phyloP scores from a whole-genome alignment of 2,888 invertebrate species.

The Callosobruchus maculatus region DNA sequence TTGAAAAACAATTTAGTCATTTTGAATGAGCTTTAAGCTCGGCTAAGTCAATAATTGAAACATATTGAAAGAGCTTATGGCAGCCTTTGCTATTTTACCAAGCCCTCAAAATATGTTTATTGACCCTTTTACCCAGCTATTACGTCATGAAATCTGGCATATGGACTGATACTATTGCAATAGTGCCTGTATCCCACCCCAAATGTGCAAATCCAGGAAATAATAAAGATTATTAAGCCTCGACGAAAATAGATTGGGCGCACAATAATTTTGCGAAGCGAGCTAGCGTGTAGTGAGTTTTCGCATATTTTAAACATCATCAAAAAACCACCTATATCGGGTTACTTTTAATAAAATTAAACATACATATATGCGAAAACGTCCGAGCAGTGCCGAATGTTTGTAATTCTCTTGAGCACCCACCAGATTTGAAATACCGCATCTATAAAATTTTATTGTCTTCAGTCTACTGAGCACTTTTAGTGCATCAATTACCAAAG shows the following conservation, averaged over 20 bases:
- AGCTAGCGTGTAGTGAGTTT: neutral
- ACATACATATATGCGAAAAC: slow-evolving; percentile 30
- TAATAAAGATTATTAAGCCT: neutral
- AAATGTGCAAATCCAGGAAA: neutral
- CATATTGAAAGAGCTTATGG: too few relatives aligned
- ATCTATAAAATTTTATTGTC: slow-evolving; percentile 43
- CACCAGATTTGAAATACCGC: slow-evolving; percentile 39
- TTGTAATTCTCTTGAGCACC: slow-evolving; percentile 37
- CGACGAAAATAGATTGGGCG: neutral
- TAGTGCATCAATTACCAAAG: slow-evolving; percentile 24
- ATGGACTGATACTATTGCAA: too few relatives aligned
- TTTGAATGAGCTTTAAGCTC: too few relatives aligned
- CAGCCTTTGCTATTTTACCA: too few relatives aligned
- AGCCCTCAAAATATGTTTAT: too few relatives aligned
- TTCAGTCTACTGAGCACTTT: slow-evolving; percentile 35
- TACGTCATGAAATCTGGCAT: too few relatives aligned
- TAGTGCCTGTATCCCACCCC: neutral
- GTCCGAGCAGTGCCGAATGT: slow-evolving; percentile 40
- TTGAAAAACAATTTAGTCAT: too few relatives aligned
- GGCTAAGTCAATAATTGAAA: too few relatives aligned
- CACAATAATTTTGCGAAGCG: neutral
- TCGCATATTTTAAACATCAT: slow-evolving; percentile 3
- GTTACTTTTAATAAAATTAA: slow-evolving; percentile 30
- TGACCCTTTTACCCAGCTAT: too few relatives aligned
- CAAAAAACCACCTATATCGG: slow-evolving; percentile 15